Evolutionary conservation across 30 jellyfish, hydroid and myxozoan genomes (phyloP), one percentile per base, ranked within the genome.

Genomic region (Mastigias papua): DNA sequence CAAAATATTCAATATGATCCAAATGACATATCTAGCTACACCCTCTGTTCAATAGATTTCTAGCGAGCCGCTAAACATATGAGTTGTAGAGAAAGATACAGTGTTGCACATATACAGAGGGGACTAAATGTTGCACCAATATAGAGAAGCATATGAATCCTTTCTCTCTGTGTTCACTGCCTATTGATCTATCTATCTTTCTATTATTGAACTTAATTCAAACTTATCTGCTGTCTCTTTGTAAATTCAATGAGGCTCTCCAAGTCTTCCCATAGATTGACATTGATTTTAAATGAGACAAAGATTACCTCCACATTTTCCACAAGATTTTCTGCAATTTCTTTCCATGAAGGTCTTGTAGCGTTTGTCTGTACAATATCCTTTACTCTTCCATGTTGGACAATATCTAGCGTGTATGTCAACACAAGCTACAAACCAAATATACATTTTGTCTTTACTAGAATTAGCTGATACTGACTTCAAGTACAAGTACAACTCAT

Each of bases 241-340:
- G 8, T 46, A 46, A 46, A 46, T 46, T 46, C 13, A 46, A 6
- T 46, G 60, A 46, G 60, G 60, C 60, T 6, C 60, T 6, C 16
- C 16, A 8, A 46, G 8, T 46, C 16, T 46, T 46, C 8, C 13
- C 60, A 46, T 6, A 46, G 16, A 46, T 46, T 8, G 16, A 46
- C 6, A 1, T 54, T 54, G 0, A 5, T 10, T 54, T 6, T 2
- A 54, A 19, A 54, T 54, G 17, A 11, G 25, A 5, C 20, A 2
- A 7, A 2, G 21, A 25, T 27, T 15, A 69, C 70, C 63, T 15
- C 75, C 64, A 31, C 78, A 78, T 54, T 54, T 78, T 26, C 78
- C 65, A 74, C 93, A 83, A 20, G 78, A 31, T 28, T 72, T 72
- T 48, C 23, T 34, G 81, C 94, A 85, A 88, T 85, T 72, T 75